Base-by-base conservation (phyloP, 2,888 invertebrate genomes). In the Eledone cirrhosa region DNA sequence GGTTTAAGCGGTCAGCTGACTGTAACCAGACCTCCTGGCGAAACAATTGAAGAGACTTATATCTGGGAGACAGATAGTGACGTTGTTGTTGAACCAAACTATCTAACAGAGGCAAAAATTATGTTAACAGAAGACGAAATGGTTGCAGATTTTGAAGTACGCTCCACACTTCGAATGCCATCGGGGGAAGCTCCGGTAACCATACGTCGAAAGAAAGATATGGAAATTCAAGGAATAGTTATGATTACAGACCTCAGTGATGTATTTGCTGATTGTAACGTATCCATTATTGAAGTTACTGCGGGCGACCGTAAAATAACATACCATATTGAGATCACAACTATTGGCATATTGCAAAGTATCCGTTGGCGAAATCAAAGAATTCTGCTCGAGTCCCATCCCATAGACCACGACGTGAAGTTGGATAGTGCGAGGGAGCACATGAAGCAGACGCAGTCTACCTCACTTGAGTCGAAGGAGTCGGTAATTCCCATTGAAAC, bases 61-160 rank as follows among this genome's bases (percentile, higher is more conserved):
- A 84, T 84, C 14, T 86, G 86, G 86, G 85, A 86, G 77, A 84
- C 85, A 31, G 85, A 86, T 77, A 86, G 85, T 82, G 86, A 86
- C 80, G 85, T 86, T 65, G 85, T 85, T 3, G 86, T 86, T 19
- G 86, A 86, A 80, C 83, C 84, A 14, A 85, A 84, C 78, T 85
- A 86, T 79, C 82, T 84, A 63, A 86, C 86, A 24, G 83, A 83
- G 78, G 86, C 84, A 8, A 80, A 81, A 48, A 79, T 86, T 31
- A 77, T 86, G 22, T 83, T 85, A 2, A 85, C 85, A 7, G 86
- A 86, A 75, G 85, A 86, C 77, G 85, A 86, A 77, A 81, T 85
- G 29, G 82, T 84, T 19, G 86, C 86, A 13, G 86, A 86, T 77
- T 86, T 85, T 80, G 86, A 86, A 81, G 84, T 86, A 8, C 80